phyloP scores from a whole-genome alignment of 1,140 invertebrate genomes.

The Eufriesea mexicana region DNA sequence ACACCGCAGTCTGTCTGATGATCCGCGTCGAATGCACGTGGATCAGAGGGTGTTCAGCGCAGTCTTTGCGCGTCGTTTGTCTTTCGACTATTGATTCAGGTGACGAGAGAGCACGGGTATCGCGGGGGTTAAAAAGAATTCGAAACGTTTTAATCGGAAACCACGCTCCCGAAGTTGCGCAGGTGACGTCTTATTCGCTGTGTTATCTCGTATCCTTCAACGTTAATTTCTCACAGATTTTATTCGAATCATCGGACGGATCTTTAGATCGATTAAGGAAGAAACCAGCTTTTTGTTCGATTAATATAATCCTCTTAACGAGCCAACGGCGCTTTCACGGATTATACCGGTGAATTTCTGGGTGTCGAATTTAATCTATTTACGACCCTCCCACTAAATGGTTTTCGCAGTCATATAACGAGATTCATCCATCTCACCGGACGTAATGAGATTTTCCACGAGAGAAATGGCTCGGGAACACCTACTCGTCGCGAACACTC shows the following conservation, averaged over 20 bases:
- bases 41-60: neutral
- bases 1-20: neutral
- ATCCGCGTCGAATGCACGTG: conserved; percentile 1
- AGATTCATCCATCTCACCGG: conserved; percentile 64
- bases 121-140: no score
- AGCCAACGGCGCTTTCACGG: neutral
- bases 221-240: neutral
- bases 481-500: conserved; percentile 39
- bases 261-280: neutral
- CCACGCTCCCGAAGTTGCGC: neutral
- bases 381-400: conserved; percentile 28
- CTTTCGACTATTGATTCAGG: neutral
- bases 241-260: neutral
- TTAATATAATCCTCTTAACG: conserved; percentile 22
- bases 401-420: conserved; percentile 60
- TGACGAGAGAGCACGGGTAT: neutral
- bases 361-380: conserved; percentile 52
- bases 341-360: conserved; percentile 26
- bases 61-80: neutral
- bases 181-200: neutral
- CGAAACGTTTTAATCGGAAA: no score
- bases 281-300: neutral
- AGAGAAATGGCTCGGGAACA: conserved; percentile 52
- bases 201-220: neutral
- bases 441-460: conserved; percentile 53